Evolutionary conservation across 2,888 invertebrate species (phyloP).

Genomic region (Lypha dubia): DNA sequence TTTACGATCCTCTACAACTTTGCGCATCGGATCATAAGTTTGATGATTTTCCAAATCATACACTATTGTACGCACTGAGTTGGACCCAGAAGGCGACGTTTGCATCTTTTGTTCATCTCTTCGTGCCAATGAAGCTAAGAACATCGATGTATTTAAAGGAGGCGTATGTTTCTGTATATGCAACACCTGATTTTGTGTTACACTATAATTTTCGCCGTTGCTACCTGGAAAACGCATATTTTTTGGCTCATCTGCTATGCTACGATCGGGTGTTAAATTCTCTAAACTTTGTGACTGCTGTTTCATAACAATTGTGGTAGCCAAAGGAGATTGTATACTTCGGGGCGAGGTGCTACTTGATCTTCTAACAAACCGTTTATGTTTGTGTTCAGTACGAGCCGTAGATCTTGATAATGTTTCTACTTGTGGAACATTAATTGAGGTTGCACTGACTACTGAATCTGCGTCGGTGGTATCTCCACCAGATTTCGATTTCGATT

Average conservation of each 20-base stretch:
- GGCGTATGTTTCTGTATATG: conserved; percentile 88
- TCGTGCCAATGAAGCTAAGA: conserved; percentile 57
- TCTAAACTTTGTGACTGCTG: conserved; percentile 83
- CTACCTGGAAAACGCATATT: conserved; percentile 93
- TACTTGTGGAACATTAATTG: conserved; percentile 54
- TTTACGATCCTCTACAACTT: conserved; percentile 78
- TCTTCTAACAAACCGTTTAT: conserved; percentile 79
- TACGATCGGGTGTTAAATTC: conserved; percentile 81
- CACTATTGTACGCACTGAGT: conserved; percentile 88
- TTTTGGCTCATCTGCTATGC: conserved; percentile 85
- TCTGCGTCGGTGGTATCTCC: conserved; percentile 72
- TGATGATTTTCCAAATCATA: conserved; percentile 88
- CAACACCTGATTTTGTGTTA: conserved; percentile 95
- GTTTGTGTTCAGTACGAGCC: conserved; percentile 77
- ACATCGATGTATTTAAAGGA: conserved; percentile 69
- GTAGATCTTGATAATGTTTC: conserved; percentile 50
- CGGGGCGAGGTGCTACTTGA: conserved; percentile 83
- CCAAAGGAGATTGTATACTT: conserved; percentile 74
- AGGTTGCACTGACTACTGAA: conserved; percentile 47
- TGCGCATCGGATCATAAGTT: conserved; percentile 77
- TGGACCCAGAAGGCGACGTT: conserved; percentile 62
- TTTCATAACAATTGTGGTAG: conserved; percentile 80
- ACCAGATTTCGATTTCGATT: conserved; percentile 80
- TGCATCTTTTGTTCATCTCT: conserved; percentile 65
- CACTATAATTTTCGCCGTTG: conserved; percentile 93